Evolutionary conservation across 2,888 invertebrate species (phyloP).

Genomic region (Tetranychus piercei): DNA sequence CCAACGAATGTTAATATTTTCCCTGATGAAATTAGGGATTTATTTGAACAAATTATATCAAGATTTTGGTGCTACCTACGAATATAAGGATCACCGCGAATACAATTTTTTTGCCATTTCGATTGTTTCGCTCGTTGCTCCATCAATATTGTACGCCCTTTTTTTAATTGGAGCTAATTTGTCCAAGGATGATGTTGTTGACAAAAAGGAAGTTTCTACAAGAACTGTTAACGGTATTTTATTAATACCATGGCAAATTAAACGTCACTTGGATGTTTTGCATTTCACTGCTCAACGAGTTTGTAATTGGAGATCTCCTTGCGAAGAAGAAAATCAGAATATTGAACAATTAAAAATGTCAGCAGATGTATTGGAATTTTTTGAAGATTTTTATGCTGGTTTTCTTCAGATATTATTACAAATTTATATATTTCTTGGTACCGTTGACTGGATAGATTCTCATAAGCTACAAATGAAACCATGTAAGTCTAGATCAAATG

Average conservation of each 20-base stretch:
- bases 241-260: slow-evolving; percentile 28
- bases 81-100: slow-evolving; percentile 12
- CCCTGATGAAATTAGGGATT: slow-evolving; percentile 22
- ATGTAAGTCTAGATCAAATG: slow-evolving; percentile 8
- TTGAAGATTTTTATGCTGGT: slow-evolving; percentile 28
- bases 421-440: slow-evolving; percentile 24
- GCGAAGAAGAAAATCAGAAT: slow-evolving; percentile 24
- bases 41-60: slow-evolving; percentile 27
- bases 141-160: slow-evolving; percentile 25
- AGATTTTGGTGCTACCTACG: slow-evolving; percentile 22
- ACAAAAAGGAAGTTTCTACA: slow-evolving; percentile 22
- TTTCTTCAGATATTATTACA: slow-evolving; percentile 27
- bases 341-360: slow-evolving; percentile 22
- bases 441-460: slow-evolving; percentile 3
- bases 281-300: slow-evolving; percentile 25
- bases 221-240: slow-evolving; percentile 26
- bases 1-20: slow-evolving; percentile 23
- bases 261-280: slow-evolving; percentile 26
- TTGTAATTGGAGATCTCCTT: slow-evolving; percentile 23
- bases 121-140: slow-evolving; percentile 21
- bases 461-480: slow-evolving; percentile 14
- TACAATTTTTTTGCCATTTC: slow-evolving; percentile 17
- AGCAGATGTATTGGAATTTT: slow-evolving; percentile 27
- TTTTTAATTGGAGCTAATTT: slow-evolving; percentile 24
- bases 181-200: slow-evolving; percentile 22